A percentile compares a stretch with the other conserved stretches of the same genome.
Evolutionary conservation across 2,888 invertebrate genomes (phyloP).

Genomic region (Drosophila robusta): DNA sequence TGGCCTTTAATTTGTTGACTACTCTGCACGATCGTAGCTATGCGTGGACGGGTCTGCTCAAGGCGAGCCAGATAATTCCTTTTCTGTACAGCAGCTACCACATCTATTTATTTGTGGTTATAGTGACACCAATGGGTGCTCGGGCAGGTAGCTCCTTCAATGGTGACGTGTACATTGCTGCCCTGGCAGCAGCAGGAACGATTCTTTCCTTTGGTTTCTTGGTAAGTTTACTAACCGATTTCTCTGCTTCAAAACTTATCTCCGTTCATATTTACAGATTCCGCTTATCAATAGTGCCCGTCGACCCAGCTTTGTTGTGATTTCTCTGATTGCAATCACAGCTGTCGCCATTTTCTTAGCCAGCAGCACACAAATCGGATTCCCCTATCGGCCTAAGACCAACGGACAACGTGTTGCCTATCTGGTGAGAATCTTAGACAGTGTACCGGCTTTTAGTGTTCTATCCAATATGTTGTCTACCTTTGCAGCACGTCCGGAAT

Average conservation of each 20-base stretch:
- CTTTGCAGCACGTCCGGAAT: slow-evolving; percentile 85
- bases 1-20: slow-evolving; percentile 75
- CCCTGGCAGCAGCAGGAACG: slow-evolving; percentile 80
- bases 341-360: slow-evolving; percentile 37
- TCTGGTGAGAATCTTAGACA: slow-evolving; percentile 82
- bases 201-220: slow-evolving; percentile 82
- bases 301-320: slow-evolving; percentile 30
- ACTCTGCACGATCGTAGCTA: slow-evolving; percentile 68
- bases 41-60: slow-evolving; percentile 74
- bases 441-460: too few relatives aligned
- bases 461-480: not conserved
- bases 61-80: slow-evolving; percentile 84
- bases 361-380: slow-evolving; percentile 86
- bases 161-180: slow-evolving; percentile 87
- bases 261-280: not conserved
- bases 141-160: slow-evolving; percentile 83
- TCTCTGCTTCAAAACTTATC: not conserved
- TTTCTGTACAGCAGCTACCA: slow-evolving; percentile 85
- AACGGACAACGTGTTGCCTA: slow-evolving; percentile 86
- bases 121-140: slow-evolving; percentile 88
- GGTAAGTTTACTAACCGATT: slow-evolving; percentile 53
- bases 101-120: slow-evolving; percentile 85
- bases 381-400: slow-evolving; percentile 86
- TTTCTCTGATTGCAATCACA: slow-evolving; percentile 24
- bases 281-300: not conserved